These are phyloP conservation scores for Carcharodon carcharias DNA, from an alignment of 2,797 vertebrate genomes.

Conservation along the genomic window DNA sequence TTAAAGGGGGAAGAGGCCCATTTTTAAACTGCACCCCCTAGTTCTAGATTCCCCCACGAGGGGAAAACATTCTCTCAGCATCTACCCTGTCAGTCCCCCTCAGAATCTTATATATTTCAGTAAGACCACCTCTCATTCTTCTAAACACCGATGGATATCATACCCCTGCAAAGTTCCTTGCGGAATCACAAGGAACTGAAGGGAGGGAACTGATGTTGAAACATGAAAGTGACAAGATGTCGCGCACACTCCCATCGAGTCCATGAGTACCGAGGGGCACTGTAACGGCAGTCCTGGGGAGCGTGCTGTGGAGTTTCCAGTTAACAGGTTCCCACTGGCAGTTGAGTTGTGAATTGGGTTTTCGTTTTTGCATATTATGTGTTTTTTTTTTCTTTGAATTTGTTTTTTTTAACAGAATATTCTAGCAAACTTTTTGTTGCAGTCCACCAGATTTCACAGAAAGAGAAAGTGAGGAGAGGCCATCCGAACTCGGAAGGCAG, in stretches of 20 bases:
- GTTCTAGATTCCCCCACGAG: no score
- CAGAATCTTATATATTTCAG: no score
- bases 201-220: not conserved
- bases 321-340: not conserved
- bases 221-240: not conserved
- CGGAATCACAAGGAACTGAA: not conserved
- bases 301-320: not conserved
- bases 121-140: no score
- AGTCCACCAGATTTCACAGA: conserved; percentile 30
- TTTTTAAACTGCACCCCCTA: no score
- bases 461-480: not conserved
- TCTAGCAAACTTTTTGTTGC: conserved; percentile 35
- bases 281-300: not conserved
- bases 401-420: conserved; percentile 29
- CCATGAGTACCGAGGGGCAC: no score
- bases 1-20: no score
- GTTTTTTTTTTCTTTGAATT: conserved; percentile 13
- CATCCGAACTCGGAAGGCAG: not conserved
- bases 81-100: no score
- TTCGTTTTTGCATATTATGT: not conserved
- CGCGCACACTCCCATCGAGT: not conserved
- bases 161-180: not conserved
- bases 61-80: no score
- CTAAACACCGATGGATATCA: no score
- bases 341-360: not conserved